These are phyloP conservation scores for Harlomillsia oculata DNA, from an alignment of 1,140 invertebrate genomes.

Conservation along the genomic window DNA sequence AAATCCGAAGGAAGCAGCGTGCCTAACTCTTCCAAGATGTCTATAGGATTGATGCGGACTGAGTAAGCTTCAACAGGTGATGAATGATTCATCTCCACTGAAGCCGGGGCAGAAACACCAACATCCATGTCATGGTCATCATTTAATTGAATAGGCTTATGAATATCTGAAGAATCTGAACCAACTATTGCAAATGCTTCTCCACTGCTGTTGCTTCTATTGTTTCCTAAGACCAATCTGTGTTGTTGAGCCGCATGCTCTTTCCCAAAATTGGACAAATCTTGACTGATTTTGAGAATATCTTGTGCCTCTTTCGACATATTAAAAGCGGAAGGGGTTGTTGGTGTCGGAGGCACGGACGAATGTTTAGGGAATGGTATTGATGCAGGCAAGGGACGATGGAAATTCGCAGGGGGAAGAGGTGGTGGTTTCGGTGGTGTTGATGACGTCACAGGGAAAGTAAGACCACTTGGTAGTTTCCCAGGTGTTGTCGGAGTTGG, in stretches of 20 bases:
- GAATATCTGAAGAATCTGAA: neutral
- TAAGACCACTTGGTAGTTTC: slow-evolving; percentile 42
- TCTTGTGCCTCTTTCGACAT: slow-evolving; percentile 32
- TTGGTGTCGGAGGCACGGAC: neutral
- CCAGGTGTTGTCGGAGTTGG: slow-evolving; percentile 54
- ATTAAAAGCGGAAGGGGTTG: neutral
- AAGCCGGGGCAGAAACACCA: slow-evolving; percentile 6
- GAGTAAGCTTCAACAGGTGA: too few relatives aligned
- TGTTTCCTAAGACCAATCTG: too few relatives aligned
- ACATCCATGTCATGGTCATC: slow-evolving; percentile 4
- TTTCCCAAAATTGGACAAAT: slow-evolving; percentile 32
- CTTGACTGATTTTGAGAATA: slow-evolving; percentile 32
- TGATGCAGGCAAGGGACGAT: slow-evolving; percentile 43
- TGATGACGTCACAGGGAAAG: slow-evolving; percentile 40
- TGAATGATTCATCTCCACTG: slow-evolving; percentile 7
- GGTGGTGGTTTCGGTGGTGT: slow-evolving; percentile 42
- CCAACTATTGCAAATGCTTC: neutral
- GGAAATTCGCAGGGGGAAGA: slow-evolving; percentile 44
- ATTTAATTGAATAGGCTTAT: neutral
- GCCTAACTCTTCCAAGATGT: slow-evolving; percentile 33
- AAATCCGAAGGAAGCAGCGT: slow-evolving; percentile 25
- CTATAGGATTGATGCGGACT: too few relatives aligned
- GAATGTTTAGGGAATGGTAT: slow-evolving; percentile 36
- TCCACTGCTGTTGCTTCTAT: too few relatives aligned
- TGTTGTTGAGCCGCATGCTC: slow-evolving; percentile 20